phyloP scores from a whole-genome alignment of 2,113 vertebrate species.

The Ictidomys tridecemlineatus region DNA sequence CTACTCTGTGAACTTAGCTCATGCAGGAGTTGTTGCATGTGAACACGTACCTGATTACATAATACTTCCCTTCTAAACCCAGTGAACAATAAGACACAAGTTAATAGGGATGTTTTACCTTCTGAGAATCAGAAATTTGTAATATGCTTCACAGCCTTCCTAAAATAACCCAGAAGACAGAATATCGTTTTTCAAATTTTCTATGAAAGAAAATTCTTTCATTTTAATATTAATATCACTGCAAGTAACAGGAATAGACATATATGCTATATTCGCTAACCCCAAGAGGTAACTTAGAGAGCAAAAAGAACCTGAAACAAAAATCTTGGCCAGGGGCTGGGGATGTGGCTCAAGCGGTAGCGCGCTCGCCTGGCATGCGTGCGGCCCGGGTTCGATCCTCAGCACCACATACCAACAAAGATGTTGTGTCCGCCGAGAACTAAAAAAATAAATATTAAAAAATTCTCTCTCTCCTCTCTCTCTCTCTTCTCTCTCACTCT shows the following conservation, averaged over 20 bases:
- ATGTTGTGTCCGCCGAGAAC: too few relatives aligned
- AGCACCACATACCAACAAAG: too few relatives aligned
- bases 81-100: neutral
- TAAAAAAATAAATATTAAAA: too few relatives aligned
- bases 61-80: neutral
- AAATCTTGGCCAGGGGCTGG: slow-evolving; percentile 13
- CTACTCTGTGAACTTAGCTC: neutral
- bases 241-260: neutral
- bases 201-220: slow-evolving; percentile 5
- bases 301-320: neutral
- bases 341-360: too few relatives aligned
- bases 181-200: neutral
- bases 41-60: neutral
- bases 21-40: neutral
- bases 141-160: slow-evolving; percentile 2
- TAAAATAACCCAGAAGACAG: neutral
- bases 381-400: too few relatives aligned
- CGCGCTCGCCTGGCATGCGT: too few relatives aligned
- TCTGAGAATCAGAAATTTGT: neutral
- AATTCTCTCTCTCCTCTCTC: too few relatives aligned
- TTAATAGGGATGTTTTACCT: neutral
- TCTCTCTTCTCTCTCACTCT: too few relatives aligned
- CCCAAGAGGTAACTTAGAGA: slow-evolving; percentile 54
- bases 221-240: slow-evolving; percentile 13
- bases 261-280: neutral